Percentiles rank a stretch among this genome's conserved stretches.
These are phyloP conservation scores for Aplysina aerophoba DNA, from an alignment of 37 sponge, comb jelly and placozoan species.

Conservation along the genomic window DNA sequence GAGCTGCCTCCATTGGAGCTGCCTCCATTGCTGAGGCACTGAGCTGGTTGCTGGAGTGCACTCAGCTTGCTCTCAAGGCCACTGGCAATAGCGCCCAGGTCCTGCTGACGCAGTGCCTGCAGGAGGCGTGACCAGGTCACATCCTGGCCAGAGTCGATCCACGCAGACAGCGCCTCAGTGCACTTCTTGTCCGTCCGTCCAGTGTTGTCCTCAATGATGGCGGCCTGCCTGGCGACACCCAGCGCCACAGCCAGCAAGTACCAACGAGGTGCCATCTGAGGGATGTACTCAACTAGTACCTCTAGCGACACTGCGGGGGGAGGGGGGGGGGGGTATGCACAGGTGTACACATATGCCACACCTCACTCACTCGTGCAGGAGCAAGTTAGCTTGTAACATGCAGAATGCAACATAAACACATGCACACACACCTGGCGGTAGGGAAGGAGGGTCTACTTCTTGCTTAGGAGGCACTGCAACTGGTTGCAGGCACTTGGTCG, in stretches of 20 bases:
- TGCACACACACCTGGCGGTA: no score
- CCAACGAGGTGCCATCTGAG: neutral
- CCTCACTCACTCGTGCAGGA: no score
- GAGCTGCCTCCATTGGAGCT: no score
- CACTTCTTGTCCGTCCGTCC: neutral
- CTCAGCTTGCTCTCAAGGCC: neutral
- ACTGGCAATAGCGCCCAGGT: neutral
- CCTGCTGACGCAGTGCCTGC: neutral
- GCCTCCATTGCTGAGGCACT: no score
- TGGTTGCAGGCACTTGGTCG: no score
- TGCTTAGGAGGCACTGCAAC: no score
- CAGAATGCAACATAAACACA: no score
- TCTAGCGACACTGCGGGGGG: neutral
- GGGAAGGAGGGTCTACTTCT: no score
- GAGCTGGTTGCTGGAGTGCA: no score
- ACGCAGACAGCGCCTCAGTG: neutral
- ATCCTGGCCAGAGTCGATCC: neutral
- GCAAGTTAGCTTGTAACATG: no score
- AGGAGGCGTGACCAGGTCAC: neutral
- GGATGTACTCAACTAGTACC: neutral
- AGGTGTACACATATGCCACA: no score
- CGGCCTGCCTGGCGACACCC: neutral
- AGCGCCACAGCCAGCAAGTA: neutral
- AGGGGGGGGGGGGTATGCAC: no score
- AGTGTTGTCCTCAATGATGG: neutral